A percentile compares a stretch with the other conserved stretches of the same genome.
phyloP scores from a whole-genome alignment of 2,888 invertebrate species.

The Automeris io region DNA sequence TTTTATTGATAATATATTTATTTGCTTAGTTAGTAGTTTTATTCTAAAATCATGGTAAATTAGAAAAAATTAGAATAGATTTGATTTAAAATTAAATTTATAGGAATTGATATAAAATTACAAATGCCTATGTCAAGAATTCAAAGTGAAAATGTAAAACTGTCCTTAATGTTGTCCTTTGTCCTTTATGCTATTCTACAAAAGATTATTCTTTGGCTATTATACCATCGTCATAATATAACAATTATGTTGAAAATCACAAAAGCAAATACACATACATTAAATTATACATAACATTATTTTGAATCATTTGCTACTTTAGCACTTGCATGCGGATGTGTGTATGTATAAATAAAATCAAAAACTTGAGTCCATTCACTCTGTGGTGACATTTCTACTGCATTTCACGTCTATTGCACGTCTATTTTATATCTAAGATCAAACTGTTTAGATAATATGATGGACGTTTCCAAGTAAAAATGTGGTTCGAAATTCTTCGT shows the following conservation, averaged over 20 bases:
- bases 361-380: slow-evolving; percentile 70
- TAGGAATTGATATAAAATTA: too few relatives aligned
- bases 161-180: too few relatives aligned
- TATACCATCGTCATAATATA: too few relatives aligned
- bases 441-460: slow-evolving; percentile 28
- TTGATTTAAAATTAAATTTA: background rate
- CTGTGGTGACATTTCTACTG: slow-evolving; percentile 66
- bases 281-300: too few relatives aligned
- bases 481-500: slow-evolving; percentile 17
- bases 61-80: background rate
- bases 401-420: slow-evolving; percentile 57
- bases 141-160: too few relatives aligned
- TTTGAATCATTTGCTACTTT: slow-evolving; percentile 53
- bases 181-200: too few relatives aligned
- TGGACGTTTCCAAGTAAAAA: slow-evolving; percentile 25
- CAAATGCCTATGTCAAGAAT: too few relatives aligned
- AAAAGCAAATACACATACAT: too few relatives aligned
- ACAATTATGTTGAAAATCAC: too few relatives aligned
- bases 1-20: background rate
- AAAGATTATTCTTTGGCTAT: too few relatives aligned
- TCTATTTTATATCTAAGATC: slow-evolving; percentile 38
- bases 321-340: slow-evolving; percentile 68
- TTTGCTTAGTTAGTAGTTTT: background rate
- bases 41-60: background rate
- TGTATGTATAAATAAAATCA: slow-evolving; percentile 58